Base-by-base conservation (phyloP, 2,113 vertebrate genomes). In the Ciconia boyciana region DNA sequence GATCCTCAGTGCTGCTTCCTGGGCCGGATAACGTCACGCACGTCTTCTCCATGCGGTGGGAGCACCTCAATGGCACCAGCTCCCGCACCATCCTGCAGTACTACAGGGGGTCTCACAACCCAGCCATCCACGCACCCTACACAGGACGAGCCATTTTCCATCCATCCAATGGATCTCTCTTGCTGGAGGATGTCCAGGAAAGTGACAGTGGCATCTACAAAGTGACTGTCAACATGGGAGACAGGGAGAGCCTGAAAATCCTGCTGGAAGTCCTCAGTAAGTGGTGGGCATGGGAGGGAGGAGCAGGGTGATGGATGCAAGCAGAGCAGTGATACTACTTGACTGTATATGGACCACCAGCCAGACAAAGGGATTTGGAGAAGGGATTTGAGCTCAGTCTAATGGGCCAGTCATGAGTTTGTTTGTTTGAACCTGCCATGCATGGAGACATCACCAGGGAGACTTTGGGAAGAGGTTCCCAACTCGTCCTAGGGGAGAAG, bases 221-320 rank as follows among this genome's bases (percentile, higher is more conserved):
- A 58, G 83, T 43, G 51, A 90, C 78, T 1, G 13, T 48, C 61
- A 25, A n/a, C 1, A 2, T 2, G 2, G 87, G 29, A 34, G 60
- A 13, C 4, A 3, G 29, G 55, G 44, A 51, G 65, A 96, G 86
- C 89, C 89, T 55, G 80, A 21, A 70, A 24, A 48, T 75, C 29
- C 62, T n/a, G 16, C 93, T 96, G 93, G 93, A 96, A 71, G 93
- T 95, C 7, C 91, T 96, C 71, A 28, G 96, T 97, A 62, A 95
- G 96, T 81, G 80, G 21, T 13, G 49, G 85, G 10, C 9, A 9
- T 2, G n/a, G 69, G 62, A 76, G 57, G 48, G 55, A 68, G 52
- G 43, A 46, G 54, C 0, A 0, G 54, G 69, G 17, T 2, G 25
- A 7, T 16, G 84, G 72, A 2, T 16, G 36, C 43, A 1, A 28